A percentile compares a stretch with the other conserved stretches of the same genome.
Conservation (phyloP, 1,140 invertebrate genomes). For the Kradibia gibbosae region DNA sequence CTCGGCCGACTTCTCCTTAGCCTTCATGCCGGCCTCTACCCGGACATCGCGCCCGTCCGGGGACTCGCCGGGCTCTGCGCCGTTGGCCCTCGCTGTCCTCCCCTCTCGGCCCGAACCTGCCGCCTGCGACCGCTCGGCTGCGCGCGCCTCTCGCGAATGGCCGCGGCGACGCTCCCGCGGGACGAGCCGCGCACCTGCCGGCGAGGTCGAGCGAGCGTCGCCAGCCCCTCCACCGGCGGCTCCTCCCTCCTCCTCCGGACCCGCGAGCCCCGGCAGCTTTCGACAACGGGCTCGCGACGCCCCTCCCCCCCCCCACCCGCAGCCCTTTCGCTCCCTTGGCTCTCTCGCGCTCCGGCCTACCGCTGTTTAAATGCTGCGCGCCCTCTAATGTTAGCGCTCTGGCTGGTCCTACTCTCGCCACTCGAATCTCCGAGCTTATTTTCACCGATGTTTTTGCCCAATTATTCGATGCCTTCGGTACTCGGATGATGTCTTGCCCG, state of each 20-base stretch:
- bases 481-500: too few relatives aligned
- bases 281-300: background rate
- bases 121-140: background rate
- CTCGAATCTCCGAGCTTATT: too few relatives aligned
- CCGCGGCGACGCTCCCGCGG: background rate
- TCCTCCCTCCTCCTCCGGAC: too few relatives aligned
- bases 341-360: background rate
- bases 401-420: too few relatives aligned
- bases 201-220: background rate
- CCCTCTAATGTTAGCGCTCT: too few relatives aligned
- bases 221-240: background rate
- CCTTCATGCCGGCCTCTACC: background rate
- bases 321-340: background rate
- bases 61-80: too few relatives aligned
- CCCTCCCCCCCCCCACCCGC: background rate
- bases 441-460: too few relatives aligned
- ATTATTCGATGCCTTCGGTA: too few relatives aligned
- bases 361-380: too few relatives aligned
- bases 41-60: too few relatives aligned
- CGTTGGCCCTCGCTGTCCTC: background rate
- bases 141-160: constrained; percentile 19
- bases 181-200: too few relatives aligned
- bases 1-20: background rate
- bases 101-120: background rate
- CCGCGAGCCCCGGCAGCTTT: too few relatives aligned